Percentiles rank a stretch among this genome's conserved stretches.
Evolutionary conservation across 2,113 vertebrate species (phyloP).

Genomic region (Petrocephalus zakoni): DNA sequence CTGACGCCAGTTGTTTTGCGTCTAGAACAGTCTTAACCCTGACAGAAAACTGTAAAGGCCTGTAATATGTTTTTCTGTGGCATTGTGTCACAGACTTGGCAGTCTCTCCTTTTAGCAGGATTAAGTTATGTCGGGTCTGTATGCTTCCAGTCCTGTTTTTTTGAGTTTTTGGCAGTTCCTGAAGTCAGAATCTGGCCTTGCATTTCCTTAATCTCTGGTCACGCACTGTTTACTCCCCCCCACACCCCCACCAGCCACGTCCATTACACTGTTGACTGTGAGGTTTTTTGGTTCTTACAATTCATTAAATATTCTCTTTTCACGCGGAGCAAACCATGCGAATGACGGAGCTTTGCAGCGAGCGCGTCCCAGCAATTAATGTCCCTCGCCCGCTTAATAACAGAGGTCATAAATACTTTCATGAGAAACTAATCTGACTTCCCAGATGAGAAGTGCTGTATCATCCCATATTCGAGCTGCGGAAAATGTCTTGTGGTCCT

Average conservation of each 20-base stretch:
- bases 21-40: neutral
- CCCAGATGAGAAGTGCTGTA: conserved; percentile 10
- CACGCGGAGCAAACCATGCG: neutral
- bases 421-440: conserved; percentile 18
- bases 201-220: neutral
- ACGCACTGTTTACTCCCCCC: neutral
- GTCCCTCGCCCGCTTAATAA: neutral
- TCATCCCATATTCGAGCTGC: conserved; percentile 3
- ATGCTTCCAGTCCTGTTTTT: neutral
- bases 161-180: neutral
- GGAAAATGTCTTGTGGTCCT: neutral
- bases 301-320: conserved; percentile 15
- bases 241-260: neutral
- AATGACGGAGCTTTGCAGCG: neutral
- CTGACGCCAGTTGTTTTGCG: neutral
- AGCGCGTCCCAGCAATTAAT: neutral
- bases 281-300: neutral
- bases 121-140: conserved; percentile 1
- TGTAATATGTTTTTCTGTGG: neutral
- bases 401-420: conserved; percentile 13
- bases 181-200: neutral
- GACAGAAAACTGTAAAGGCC: neutral
- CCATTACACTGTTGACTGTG: neutral
- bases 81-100: neutral
- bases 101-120: conserved; percentile 5